Conservation (phyloP, 2,113 vertebrate genomes). For the Herpetotheres cachinnans region DNA sequence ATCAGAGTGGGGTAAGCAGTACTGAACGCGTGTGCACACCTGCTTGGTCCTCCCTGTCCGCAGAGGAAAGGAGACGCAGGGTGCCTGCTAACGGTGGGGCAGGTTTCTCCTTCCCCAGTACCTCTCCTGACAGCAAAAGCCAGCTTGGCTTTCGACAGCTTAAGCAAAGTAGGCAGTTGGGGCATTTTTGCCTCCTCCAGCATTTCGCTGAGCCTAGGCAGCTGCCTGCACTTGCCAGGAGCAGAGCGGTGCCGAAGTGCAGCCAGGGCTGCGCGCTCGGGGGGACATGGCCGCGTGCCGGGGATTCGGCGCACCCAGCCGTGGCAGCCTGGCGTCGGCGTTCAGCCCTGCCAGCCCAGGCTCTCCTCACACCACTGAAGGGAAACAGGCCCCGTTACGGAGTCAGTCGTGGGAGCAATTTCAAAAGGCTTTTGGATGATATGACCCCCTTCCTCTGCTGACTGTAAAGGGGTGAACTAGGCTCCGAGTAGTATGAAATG, state of each 20-base stretch:
- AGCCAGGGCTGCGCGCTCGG: rapidly evolving
- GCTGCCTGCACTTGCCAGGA: neutral
- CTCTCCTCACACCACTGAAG: neutral
- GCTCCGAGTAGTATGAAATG: neutral
- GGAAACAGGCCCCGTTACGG: neutral
- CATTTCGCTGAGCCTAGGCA: neutral
- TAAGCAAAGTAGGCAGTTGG: neutral
- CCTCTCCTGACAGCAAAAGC: neutral
- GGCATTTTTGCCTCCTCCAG: neutral
- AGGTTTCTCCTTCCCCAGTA: neutral
- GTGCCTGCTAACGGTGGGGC: neutral
- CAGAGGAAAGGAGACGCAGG: neutral
- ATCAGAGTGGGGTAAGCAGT: neutral
- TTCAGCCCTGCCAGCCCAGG: neutral
- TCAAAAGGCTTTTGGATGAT: neutral
- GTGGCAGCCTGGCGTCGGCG: rapidly evolving
- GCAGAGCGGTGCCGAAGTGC: rapidly evolving
- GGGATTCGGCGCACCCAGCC: rapidly evolving
- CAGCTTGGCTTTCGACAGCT: neutral
- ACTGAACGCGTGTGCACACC: rapidly evolving
- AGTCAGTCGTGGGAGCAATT: neutral
- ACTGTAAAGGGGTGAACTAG: neutral
- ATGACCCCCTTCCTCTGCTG: neutral
- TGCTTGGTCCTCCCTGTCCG: neutral
- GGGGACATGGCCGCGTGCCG: rapidly evolving